A percentile compares a stretch with the other conserved stretches of the same genome.
Evolutionary conservation across 2,113 vertebrate species (phyloP).

Genomic region (Pogona vitticeps): DNA sequence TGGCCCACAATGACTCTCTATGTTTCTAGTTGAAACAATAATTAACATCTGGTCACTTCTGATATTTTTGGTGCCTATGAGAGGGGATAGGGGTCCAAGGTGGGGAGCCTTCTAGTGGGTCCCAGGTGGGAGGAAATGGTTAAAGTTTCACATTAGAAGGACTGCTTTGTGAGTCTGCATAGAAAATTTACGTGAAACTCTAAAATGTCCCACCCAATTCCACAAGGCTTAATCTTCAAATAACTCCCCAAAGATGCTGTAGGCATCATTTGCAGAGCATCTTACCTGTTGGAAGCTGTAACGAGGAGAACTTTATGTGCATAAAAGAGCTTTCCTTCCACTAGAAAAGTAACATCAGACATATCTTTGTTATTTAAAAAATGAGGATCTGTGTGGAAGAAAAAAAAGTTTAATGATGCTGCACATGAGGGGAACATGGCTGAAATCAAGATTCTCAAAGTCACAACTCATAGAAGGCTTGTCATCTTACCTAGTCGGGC

Average conservation of each 20-base stretch:
- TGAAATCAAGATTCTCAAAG: neutral
- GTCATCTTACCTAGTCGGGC: constrained; percentile 87
- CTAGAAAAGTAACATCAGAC: constrained; percentile 95
- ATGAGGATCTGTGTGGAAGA: constrained; percentile 84
- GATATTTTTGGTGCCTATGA: neutral
- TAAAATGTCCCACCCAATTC: too few relatives aligned
- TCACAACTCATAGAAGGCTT: rapidly evolving
- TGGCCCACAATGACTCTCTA: neutral
- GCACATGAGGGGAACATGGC: neutral
- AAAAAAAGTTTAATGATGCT: rapidly evolving
- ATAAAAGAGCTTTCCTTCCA: constrained; percentile 96
- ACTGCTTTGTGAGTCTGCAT: too few relatives aligned
- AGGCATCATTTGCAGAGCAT: neutral
- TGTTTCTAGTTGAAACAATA: too few relatives aligned
- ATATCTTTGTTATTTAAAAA: constrained; percentile 97
- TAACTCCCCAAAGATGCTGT: too few relatives aligned
- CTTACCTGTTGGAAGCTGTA: constrained; percentile 93
- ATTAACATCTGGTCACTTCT: neutral
- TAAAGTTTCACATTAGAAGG: too few relatives aligned
- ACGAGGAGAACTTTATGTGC: constrained; percentile 95
- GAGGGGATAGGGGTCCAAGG: too few relatives aligned
- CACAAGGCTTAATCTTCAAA: too few relatives aligned
- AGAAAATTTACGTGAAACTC: too few relatives aligned
- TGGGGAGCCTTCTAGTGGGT: too few relatives aligned
- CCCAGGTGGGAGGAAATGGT: too few relatives aligned